Conservation (phyloP, 2,888 invertebrate species). For the Melolontha melolontha region DNA sequence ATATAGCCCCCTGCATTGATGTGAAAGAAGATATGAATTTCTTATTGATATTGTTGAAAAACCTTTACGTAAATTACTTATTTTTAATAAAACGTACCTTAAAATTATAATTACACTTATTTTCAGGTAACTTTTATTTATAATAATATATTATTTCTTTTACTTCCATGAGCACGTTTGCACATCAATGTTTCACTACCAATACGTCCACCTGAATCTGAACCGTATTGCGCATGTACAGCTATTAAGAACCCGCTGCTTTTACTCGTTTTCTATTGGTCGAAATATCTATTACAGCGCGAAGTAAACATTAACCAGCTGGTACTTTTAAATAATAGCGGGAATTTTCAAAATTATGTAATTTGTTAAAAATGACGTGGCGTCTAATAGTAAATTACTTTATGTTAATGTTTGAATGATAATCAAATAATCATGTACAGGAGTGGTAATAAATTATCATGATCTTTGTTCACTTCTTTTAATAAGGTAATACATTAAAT, state of each 20-base stretch:
- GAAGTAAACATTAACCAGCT: conserved; percentile 40
- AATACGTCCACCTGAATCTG: neutral
- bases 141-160: conserved; percentile 14
- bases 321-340: conserved; percentile 36
- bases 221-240: conserved; percentile 23
- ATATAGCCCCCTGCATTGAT: conserved; percentile 31
- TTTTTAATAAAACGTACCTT: conserved; percentile 21
- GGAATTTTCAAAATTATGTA: conserved; percentile 1
- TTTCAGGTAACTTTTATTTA: conserved; percentile 30
- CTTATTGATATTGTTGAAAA: neutral
- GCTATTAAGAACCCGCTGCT: conserved; percentile 37
- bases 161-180: conserved; percentile 11
- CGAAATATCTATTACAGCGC: neutral
- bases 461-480: no score
- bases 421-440: no score
- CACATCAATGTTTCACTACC: neutral
- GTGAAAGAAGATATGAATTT: conserved; percentile 1
- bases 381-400: no score
- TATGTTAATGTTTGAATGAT: no score
- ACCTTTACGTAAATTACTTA: neutral
- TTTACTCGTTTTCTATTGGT: conserved; percentile 24
- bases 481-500: no score
- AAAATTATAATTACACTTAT: conserved; percentile 5
- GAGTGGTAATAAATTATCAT: no score
- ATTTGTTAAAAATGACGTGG: no score